Evolutionary conservation across 2,888 invertebrate genomes (phyloP).

Genomic region (Cerastis leucographa): DNA sequence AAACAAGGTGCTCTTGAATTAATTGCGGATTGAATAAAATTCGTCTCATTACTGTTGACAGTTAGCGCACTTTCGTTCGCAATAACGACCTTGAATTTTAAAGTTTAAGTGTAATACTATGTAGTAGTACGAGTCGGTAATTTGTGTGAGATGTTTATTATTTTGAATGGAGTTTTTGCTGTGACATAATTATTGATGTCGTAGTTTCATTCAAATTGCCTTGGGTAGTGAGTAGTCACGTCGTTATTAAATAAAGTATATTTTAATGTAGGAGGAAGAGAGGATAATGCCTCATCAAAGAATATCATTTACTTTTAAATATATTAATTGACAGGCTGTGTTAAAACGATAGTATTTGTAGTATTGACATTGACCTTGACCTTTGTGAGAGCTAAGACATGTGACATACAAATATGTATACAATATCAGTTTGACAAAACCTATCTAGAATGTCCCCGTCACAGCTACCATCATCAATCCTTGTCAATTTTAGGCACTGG

Average conservation of each 20-base stretch:
- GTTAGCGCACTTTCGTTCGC: conserved; percentile 49
- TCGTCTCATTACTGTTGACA: conserved; percentile 41
- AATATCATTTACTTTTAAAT: not conserved
- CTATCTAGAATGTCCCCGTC: conserved; percentile 2
- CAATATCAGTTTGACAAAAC: not conserved
- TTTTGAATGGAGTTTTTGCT: not conserved
- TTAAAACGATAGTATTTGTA: not conserved
- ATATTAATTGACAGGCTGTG: not conserved
- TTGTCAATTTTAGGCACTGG: conserved; percentile 22
- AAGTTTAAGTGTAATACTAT: conserved; percentile 43
- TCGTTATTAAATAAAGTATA: not conserved
- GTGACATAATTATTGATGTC: conserved; percentile 12
- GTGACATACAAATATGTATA: not conserved
- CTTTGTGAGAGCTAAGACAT: not conserved
- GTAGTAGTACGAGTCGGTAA: conserved; percentile 22
- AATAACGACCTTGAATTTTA: conserved; percentile 54
- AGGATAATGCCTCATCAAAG: not conserved
- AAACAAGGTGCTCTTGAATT: conserved; percentile 62
- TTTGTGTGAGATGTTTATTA: conserved; percentile 10
- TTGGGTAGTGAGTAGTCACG: not conserved
- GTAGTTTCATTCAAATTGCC: conserved; percentile 1
- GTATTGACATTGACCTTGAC: not conserved
- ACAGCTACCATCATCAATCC: conserved; percentile 40
- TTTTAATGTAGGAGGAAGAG: not conserved
- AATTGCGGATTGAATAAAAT: conserved; percentile 59